Conservation (phyloP, 2,888 invertebrate genomes). For the Bugulina stolonifera region DNA sequence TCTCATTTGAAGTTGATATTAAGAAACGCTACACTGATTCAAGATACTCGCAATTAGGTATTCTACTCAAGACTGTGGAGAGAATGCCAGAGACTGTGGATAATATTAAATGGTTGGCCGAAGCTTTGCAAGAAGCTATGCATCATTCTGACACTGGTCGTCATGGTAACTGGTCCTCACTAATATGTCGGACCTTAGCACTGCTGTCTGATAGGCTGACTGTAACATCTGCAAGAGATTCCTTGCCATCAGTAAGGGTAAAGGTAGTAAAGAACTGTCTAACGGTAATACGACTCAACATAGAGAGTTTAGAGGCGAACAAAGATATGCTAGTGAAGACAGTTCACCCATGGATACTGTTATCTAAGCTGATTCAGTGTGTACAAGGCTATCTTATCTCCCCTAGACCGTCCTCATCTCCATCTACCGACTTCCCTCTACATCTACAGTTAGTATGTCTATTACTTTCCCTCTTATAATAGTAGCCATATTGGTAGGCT, state of each 20-base stretch:
- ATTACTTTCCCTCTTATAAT: too few relatives aligned
- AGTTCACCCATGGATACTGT: slow-evolving; percentile 73
- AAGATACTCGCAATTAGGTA: background rate
- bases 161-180: background rate
- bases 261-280: background rate
- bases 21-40: background rate
- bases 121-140: background rate
- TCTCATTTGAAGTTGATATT: background rate
- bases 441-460: too few relatives aligned
- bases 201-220: background rate
- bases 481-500: too few relatives aligned
- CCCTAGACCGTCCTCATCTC: background rate
- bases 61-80: background rate
- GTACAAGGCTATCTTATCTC: background rate
- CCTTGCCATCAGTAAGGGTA: background rate
- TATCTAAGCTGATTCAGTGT: slow-evolving; percentile 68
- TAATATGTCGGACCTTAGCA: background rate
- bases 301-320: slow-evolving; percentile 64
- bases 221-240: background rate
- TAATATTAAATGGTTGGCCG: background rate
- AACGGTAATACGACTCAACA: slow-evolving; percentile 32
- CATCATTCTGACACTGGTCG: background rate
- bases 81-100: background rate
- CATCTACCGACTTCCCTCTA: background rate
- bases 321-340: slow-evolving; percentile 65